Evolutionary conservation across 2,888 invertebrate species (phyloP).

Genomic region (Siphonodentalium dalli): DNA sequence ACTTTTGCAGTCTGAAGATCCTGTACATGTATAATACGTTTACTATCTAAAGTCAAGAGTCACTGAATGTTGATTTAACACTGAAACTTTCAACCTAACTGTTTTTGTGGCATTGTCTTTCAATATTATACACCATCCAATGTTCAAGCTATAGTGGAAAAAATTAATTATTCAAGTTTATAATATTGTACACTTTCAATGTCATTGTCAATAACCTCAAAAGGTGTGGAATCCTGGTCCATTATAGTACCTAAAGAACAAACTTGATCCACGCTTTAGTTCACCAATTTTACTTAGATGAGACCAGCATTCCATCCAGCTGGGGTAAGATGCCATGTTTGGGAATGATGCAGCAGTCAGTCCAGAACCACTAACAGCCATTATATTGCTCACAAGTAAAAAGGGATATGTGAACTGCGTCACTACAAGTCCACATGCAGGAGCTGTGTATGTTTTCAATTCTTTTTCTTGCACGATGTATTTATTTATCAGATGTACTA

Average conservation of each 20-base stretch:
- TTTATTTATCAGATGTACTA: conserved; percentile 74
- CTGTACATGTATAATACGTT: too few species aligned
- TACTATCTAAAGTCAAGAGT: too few species aligned
- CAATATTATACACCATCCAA: too few species aligned
- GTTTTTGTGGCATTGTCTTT: too few species aligned
- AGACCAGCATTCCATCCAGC: conserved; percentile 80
- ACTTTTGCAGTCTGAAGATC: too few species aligned
- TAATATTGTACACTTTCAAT: too few species aligned
- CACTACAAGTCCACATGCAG: conserved; percentile 76
- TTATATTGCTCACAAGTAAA: conserved; percentile 87
- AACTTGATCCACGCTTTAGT: conserved; percentile 84
- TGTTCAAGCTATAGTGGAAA: too few species aligned
- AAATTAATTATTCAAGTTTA: too few species aligned
- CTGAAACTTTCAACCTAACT: too few species aligned
- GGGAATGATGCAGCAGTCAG: conserved; percentile 84
- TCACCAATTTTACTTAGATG: conserved; percentile 21
- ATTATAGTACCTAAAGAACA: conserved; percentile 73
- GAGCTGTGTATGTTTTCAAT: conserved; percentile 66
- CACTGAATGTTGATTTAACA: too few species aligned
- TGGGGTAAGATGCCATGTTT: conserved; percentile 80
- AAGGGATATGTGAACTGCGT: conserved; percentile 89
- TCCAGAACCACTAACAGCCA: conserved; percentile 84
- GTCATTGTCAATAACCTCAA: too few species aligned
- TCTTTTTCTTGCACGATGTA: conserved; percentile 69
- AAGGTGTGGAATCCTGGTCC: too few species aligned